Evolutionary conservation across 2,888 invertebrate species (phyloP).

Genomic region (Chaitophorus viminalis): DNA sequence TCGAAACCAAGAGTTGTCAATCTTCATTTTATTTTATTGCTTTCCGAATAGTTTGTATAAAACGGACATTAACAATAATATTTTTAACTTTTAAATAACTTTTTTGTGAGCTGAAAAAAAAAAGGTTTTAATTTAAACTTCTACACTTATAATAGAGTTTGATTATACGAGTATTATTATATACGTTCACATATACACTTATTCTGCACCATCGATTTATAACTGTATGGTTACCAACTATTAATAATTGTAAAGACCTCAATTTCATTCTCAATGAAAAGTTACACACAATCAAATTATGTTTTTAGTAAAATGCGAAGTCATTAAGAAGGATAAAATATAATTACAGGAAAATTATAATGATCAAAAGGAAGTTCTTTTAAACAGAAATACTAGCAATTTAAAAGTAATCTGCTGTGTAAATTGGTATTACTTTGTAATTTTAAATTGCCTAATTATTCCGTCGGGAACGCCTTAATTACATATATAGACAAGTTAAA

Average conservation of each 20-base stretch:
- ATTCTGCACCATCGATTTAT: conserved; percentile 1
- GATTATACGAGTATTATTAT: not conserved
- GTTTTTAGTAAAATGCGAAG: conserved; percentile 39
- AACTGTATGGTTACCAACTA: not conserved
- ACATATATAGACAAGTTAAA: conserved; percentile 38
- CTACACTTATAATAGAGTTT: conserved; percentile 19
- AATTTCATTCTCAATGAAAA: conserved; percentile 3
- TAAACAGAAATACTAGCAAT: conserved; percentile 32
- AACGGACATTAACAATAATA: conserved; percentile 38
- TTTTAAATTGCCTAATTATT: conserved; percentile 56
- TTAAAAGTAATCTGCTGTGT: conserved; percentile 56
- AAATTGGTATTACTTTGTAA: conserved; percentile 53
- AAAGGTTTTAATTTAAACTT: conserved; percentile 39
- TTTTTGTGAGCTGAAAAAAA: conserved; percentile 25
- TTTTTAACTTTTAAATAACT: conserved; percentile 10
- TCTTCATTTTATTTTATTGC: conserved; percentile 28
- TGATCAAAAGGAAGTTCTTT: conserved; percentile 46
- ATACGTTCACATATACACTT: not conserved
- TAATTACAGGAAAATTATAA: conserved; percentile 41
- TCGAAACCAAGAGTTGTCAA: conserved; percentile 29
- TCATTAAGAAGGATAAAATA: conserved; percentile 52
- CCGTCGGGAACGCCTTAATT: conserved; percentile 46
- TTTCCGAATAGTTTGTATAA: conserved; percentile 21
- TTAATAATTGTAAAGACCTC: conserved; percentile 29
- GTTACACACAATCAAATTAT: conserved; percentile 12